These are phyloP conservation scores for Drosophila sordidula DNA, from an alignment of 2,888 invertebrate species.

Conservation along the genomic window DNA sequence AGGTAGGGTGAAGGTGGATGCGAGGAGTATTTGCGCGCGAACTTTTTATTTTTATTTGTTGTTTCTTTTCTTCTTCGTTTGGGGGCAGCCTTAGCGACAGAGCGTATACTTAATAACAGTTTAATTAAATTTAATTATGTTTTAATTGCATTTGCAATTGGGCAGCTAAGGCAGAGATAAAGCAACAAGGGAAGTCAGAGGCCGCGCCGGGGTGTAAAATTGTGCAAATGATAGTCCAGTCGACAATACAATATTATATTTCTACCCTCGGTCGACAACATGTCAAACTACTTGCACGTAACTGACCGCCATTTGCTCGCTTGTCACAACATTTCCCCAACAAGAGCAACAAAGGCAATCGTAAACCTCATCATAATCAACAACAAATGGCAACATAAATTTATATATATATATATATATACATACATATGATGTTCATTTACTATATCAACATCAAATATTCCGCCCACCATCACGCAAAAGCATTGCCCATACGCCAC, in stretches of 20 bases:
- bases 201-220: not conserved
- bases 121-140: slow-evolving; percentile 71
- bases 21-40: slow-evolving; percentile 15
- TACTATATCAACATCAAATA: slow-evolving; percentile 47
- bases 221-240: slow-evolving; percentile 4
- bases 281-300: slow-evolving; percentile 42
- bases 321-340: slow-evolving; percentile 55
- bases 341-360: slow-evolving; percentile 44
- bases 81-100: slow-evolving; percentile 14
- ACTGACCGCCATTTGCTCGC: slow-evolving; percentile 38
- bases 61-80: slow-evolving; percentile 3
- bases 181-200: not conserved
- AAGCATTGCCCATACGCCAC: slow-evolving; percentile 46
- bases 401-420: slow-evolving; percentile 1
- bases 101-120: slow-evolving; percentile 66
- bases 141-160: slow-evolving; percentile 53
- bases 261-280: slow-evolving; percentile 9
- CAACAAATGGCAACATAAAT: slow-evolving; percentile 18
- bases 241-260: slow-evolving; percentile 4
- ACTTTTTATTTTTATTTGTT: slow-evolving; percentile 1
- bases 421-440: slow-evolving; percentile 34
- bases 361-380: slow-evolving; percentile 50
- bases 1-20: too few species aligned
- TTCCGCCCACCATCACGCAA: slow-evolving; percentile 26
- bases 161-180: slow-evolving; percentile 1